A percentile compares a stretch with the other conserved stretches of the same genome.
These are phyloP conservation scores for Cerceris ruficornis DNA, from an alignment of 2,888 invertebrate species.

Conservation along the genomic window DNA sequence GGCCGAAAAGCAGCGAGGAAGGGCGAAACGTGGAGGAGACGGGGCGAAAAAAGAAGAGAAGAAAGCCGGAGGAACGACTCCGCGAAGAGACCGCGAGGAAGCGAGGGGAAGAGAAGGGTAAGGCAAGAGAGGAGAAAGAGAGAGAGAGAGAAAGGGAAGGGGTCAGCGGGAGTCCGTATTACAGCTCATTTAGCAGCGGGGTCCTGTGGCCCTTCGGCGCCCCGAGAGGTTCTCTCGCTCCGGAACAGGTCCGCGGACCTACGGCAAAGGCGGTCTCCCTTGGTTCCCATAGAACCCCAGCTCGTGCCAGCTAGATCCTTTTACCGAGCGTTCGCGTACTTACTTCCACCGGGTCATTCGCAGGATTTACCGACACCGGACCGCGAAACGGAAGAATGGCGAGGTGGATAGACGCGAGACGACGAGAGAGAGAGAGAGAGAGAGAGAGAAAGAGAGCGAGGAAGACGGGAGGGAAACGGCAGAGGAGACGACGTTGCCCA, in stretches of 20 bases:
- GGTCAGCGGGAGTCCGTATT: slow-evolving; percentile 80
- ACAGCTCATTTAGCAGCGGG: slow-evolving; percentile 82
- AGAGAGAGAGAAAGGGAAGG: slow-evolving; percentile 34
- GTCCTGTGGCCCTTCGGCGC: slow-evolving; percentile 76
- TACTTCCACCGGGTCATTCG: not conserved
- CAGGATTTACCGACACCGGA: slow-evolving; percentile 2
- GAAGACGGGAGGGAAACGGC: slow-evolving; percentile 28
- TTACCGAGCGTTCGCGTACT: not conserved
- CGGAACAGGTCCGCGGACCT: slow-evolving; percentile 70
- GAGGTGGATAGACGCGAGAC: slow-evolving; percentile 38
- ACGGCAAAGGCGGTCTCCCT: slow-evolving; percentile 65
- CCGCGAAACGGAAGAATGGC: slow-evolving; percentile 12
- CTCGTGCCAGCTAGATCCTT: slow-evolving; percentile 46
- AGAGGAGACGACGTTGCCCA: slow-evolving; percentile 57
- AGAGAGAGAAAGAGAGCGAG: too few species aligned
- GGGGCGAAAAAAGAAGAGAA: slow-evolving; percentile 39
- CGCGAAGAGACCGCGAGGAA: too few species aligned
- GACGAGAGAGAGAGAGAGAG: slow-evolving; percentile 6
- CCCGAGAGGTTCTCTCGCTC: slow-evolving; percentile 66
- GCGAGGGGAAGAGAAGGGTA: slow-evolving; percentile 13
- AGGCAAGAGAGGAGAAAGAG: slow-evolving; percentile 44
- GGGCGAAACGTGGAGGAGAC: slow-evolving; percentile 37
- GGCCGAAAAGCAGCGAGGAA: slow-evolving; percentile 23
- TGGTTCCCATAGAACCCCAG: slow-evolving; percentile 62
- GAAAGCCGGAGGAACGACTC: slow-evolving; percentile 17